Evolutionary conservation across 2,888 invertebrate species (phyloP), one percentile per base, ranked within the genome.

Genomic region (Papilio gigon): DNA sequence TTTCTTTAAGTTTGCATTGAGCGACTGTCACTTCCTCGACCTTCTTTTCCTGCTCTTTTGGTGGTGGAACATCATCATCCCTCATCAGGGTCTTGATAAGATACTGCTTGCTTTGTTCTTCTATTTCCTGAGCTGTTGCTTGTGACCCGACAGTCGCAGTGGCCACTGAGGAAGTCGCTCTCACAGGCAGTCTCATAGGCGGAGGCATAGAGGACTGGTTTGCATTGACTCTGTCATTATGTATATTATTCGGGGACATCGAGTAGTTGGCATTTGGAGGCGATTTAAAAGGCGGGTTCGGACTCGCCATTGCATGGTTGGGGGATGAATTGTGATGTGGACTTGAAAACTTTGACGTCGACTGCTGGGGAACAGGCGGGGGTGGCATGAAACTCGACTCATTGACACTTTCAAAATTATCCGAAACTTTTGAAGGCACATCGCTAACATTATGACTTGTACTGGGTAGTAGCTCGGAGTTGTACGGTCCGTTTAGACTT

Each of bases 1-100:
- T 78, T 33, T 87, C 88, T 69, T 82, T 81, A 9, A 88, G 76
- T 75, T 88, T 86, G 74, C 85, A 85, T 76, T 86, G 89, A 1
- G 88, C 89, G 40, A 89, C 87, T 0, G 93, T 93, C 14, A 93
- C 79, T 73, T 93, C 93, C 53, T 93, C 93, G 4, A 88, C 89
- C 76, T 94, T 93, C 71, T 92, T 93, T 64, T 93, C 93, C 83
- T 86, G 93, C 80, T 93, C 75, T 82, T 92, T 75, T 85, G 94
- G 77, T 33, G 95, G 95, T 87, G 96, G 95, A 2, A 95, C 95
- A 79, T 97, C 97, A 79, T 98, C 93, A 81, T 97, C 95, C 47
- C 97, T 96, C 73, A 98, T 97, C 72, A 97, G 93, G 0, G 98
- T 97, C 92, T 98, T 98, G 76, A 98, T 97, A 56, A 98, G 94